Conservation (phyloP, 2,888 invertebrate species). For the Imbricaverruca yamaguchii region DNA sequence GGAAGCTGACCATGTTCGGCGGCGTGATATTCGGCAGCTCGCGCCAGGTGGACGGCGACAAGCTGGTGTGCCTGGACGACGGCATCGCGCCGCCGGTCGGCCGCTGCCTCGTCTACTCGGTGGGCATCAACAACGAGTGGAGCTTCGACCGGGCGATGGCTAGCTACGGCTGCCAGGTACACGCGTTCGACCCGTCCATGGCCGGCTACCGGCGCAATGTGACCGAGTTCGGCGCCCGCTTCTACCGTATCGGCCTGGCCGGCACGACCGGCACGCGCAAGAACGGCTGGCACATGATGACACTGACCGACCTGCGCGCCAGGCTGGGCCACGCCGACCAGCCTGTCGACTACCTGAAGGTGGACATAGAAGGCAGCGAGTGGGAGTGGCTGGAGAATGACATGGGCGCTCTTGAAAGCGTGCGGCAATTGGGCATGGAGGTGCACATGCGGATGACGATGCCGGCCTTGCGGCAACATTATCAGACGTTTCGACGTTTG, state of each 20-base stretch:
- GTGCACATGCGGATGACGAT: background rate
- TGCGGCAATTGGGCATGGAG: background rate
- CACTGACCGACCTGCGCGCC: background rate
- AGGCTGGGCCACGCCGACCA: background rate
- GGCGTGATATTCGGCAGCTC: background rate
- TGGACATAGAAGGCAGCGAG: constrained; percentile 1
- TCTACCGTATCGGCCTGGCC: background rate
- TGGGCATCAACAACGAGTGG: background rate
- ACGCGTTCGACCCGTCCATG: constrained; percentile 12
- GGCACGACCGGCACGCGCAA: background rate
- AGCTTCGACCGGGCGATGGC: background rate
- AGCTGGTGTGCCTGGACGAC: background rate
- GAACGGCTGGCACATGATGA: background rate
- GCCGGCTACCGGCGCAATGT: background rate
- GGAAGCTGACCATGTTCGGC: background rate
- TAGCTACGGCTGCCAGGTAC: background rate
- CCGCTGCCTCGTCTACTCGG: background rate
- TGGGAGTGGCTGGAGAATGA: background rate
- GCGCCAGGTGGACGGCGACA: background rate
- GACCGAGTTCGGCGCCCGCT: background rate
- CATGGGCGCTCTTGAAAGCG: background rate
- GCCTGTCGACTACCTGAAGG: background rate
- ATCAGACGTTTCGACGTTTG: background rate
- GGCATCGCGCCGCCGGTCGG: background rate
- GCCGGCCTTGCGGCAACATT: background rate